Evolutionary conservation across 2,888 invertebrate genomes (phyloP), one percentile per base, ranked within the genome.

Genomic region (Colletes collaris): DNA sequence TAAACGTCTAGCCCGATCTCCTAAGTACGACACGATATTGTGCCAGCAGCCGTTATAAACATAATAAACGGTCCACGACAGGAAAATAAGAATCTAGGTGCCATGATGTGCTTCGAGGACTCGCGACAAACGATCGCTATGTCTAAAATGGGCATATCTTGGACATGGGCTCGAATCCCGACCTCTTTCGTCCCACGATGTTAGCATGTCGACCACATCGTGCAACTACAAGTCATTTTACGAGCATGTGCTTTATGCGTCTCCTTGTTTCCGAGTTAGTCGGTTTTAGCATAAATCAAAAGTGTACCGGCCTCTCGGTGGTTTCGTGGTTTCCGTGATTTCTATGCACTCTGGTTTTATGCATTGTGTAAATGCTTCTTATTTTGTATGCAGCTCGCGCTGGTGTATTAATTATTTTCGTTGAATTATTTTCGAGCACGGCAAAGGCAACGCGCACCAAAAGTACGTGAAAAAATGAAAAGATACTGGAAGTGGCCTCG

Each of bases 41-140:
- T 76, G 72, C 56, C 76, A 65, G 19, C 64, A 50, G 44, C 55
- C 66, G 56, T 64, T 73, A 76, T 86, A 77, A 79, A 84, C 76
- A 88, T 89, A 87, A 89, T 73, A 85, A 87, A 87, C 83, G 79
- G 68, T 70, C 65, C 76, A 56, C 74, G 76, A 76, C 62, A 58
- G 74, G 76, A 81, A 81, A 83, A 87, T 86, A 86, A 89, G 86
- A 88, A 86, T 73, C 69, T 66, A 8, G 10, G 16, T 37, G 37
- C 59, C 72, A 68, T 55, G 60, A 77, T 66, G 58, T 64, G 76
- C 46, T 50, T 60, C 63, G 16, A n/a, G 75, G 58, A 60, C 55
- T 50, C 53, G 27, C 64, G 55, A 46, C 72, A 55, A 76, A 76
- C 71, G 74, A 78, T 79, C 60, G 63, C 66, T 72, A 78, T 72